Evolutionary conservation across 2,888 invertebrate genomes (phyloP).

Genomic region (Polydrusus pterygomalis): DNA sequence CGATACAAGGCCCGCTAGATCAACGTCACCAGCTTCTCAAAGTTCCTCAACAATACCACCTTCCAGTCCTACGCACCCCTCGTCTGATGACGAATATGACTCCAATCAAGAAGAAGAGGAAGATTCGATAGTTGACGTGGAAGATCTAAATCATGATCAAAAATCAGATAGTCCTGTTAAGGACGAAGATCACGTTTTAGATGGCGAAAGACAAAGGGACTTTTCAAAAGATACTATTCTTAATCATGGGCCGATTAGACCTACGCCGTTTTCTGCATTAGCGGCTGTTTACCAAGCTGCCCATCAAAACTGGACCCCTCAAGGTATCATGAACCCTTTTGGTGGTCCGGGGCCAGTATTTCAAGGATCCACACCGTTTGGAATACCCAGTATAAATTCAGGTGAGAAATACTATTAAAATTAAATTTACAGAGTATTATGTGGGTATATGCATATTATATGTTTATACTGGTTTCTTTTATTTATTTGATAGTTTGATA

Average conservation of each 20-base stretch:
- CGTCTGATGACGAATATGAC: slow-evolving; percentile 80
- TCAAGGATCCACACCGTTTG: slow-evolving; percentile 77
- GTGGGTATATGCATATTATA: no score
- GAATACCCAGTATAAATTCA: slow-evolving; percentile 70
- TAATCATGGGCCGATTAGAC: slow-evolving; percentile 80
- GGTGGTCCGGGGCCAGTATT: slow-evolving; percentile 78
- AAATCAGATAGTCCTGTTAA: slow-evolving; percentile 63
- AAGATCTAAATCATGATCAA: slow-evolving; percentile 80
- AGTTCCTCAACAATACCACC: slow-evolving; percentile 73
- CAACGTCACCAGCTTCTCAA: slow-evolving; percentile 73
- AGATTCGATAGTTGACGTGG: slow-evolving; percentile 84
- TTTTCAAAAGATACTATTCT: slow-evolving; percentile 66
- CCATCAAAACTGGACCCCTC: slow-evolving; percentile 75
- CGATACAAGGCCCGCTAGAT: slow-evolving; percentile 81
- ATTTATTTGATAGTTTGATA: no score
- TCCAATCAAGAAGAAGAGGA: slow-evolving; percentile 79
- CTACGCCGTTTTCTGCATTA: slow-evolving; percentile 84
- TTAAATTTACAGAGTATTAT: no score
- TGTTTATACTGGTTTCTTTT: no score
- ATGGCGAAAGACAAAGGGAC: slow-evolving; percentile 61
- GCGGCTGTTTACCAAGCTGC: slow-evolving; percentile 78
- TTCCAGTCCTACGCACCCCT: slow-evolving; percentile 65
- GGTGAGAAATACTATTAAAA: slow-evolving; percentile 70
- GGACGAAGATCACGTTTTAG: slow-evolving; percentile 69
- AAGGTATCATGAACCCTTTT: slow-evolving; percentile 75